A percentile compares a stretch with the other conserved stretches of the same genome.
Evolutionary conservation across 2,113 vertebrate genomes (phyloP).

Genomic region (Cinclus mexicanus): DNA sequence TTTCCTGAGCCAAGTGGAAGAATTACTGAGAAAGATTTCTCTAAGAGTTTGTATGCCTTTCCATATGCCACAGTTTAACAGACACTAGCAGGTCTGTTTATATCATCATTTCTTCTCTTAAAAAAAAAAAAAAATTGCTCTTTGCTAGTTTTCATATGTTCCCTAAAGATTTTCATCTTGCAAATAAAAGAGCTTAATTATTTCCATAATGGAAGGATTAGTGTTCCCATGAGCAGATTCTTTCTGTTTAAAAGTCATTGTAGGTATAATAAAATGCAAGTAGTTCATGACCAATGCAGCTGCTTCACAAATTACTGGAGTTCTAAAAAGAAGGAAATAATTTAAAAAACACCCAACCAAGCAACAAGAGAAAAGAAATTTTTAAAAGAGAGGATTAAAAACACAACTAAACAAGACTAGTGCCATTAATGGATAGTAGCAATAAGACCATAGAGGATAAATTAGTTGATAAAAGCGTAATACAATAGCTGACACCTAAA

Average conservation of each 20-base stretch:
- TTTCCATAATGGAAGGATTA: slow-evolving; percentile 72
- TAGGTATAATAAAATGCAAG: slow-evolving; percentile 66
- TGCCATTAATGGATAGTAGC: slow-evolving; percentile 8
- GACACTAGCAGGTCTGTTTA: slow-evolving; percentile 22
- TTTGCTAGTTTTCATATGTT: slow-evolving; percentile 58
- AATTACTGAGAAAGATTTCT: not conserved
- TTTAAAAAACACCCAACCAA: not conserved
- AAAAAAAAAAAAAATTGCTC: not conserved
- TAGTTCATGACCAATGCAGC: slow-evolving; percentile 63
- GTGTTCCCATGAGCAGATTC: slow-evolving; percentile 38
- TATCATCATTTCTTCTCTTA: not conserved
- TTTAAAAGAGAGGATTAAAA: not conserved
- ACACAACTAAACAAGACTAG: not conserved
- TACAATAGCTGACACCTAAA: slow-evolving; percentile 7
- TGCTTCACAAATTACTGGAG: slow-evolving; percentile 27
- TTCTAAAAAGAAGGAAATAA: not conserved
- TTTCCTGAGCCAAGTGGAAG: slow-evolving; percentile 11
- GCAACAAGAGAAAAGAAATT: not conserved
- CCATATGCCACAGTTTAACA: slow-evolving; percentile 29
- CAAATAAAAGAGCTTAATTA: slow-evolving; percentile 73
- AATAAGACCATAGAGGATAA: slow-evolving; percentile 55
- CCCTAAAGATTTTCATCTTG: slow-evolving; percentile 64
- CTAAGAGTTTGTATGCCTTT: not conserved
- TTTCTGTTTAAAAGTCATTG: slow-evolving; percentile 66
- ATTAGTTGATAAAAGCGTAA: slow-evolving; percentile 47